A percentile compares a stretch with the other conserved stretches of the same genome.
Conservation (phyloP, 2,797 vertebrate genomes). For the Corythornis leucogaster region DNA sequence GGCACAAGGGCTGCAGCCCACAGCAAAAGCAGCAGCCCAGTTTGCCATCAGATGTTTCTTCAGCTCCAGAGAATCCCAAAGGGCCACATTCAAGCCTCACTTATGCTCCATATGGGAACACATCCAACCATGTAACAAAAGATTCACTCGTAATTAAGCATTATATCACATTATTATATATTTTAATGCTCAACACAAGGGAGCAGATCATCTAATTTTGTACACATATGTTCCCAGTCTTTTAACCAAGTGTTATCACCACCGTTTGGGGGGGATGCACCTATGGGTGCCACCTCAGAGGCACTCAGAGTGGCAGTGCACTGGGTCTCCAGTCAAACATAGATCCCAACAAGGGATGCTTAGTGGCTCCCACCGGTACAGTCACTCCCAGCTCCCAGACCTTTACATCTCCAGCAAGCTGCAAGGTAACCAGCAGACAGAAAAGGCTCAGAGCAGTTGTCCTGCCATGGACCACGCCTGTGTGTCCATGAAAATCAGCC, state of each 20-base stretch:
- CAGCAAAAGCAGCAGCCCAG: fast-evolving
- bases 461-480: fast-evolving
- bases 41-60: background rate
- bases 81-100: background rate
- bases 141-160: background rate
- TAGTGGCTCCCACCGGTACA: background rate
- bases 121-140: background rate
- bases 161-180: background rate
- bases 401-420: background rate
- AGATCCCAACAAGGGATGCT: fast-evolving
- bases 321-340: background rate
- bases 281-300: background rate
- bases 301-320: background rate
- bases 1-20: background rate
- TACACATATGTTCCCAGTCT: background rate
- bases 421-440: background rate
- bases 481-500: background rate
- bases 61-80: background rate
- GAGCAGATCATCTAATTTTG: background rate
- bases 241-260: background rate
- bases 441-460: background rate
- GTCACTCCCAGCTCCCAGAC: background rate
- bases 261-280: no score
- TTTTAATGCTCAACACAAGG: background rate
- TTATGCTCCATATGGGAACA: background rate